A percentile compares a stretch with the other conserved stretches of the same genome.
Evolutionary conservation across 2,797 vertebrate genomes (phyloP).

Genomic region (Dipus sagitta): DNA sequence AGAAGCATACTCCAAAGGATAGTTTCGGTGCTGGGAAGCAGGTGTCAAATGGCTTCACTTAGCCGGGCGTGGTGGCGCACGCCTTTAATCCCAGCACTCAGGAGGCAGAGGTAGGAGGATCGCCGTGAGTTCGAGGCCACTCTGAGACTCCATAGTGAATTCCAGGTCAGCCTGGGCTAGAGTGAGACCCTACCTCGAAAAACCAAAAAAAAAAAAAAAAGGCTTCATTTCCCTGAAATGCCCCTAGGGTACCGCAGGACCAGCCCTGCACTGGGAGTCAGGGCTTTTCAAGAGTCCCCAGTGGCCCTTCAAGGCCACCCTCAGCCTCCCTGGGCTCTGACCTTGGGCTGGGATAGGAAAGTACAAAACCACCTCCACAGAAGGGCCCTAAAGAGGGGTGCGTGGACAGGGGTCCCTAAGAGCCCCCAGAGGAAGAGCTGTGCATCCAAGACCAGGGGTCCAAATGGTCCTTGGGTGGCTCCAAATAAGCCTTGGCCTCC

Average conservation of each 20-base stretch:
- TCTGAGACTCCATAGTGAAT: too few species aligned
- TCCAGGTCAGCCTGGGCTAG: too few species aligned
- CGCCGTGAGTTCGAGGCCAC: too few species aligned
- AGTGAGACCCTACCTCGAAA: too few species aligned
- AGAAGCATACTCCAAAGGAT: not conserved
- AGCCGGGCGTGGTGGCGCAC: too few species aligned
- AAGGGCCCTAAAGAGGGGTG: not conserved
- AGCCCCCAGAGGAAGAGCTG: not conserved
- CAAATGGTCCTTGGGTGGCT: too few species aligned
- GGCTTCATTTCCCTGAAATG: not conserved
- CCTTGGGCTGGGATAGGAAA: not conserved
- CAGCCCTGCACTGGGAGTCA: rapidly evolving
- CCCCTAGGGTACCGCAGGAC: too few species aligned
- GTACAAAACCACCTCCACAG: not conserved
- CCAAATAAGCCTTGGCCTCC: not conserved
- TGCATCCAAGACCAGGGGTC: not conserved
- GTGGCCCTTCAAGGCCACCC: not conserved
- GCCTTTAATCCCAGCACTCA: too few species aligned
- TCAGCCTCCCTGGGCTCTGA: too few species aligned
- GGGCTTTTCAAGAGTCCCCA: not conserved
- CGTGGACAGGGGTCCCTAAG: not conserved
- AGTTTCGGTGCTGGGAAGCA: rapidly evolving
- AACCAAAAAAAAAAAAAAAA: too few species aligned
- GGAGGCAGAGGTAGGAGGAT: too few species aligned
- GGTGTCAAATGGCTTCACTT: not conserved